phyloP scores from a whole-genome alignment of 2,888 invertebrate species.

The Drosophila kanekoi region DNA sequence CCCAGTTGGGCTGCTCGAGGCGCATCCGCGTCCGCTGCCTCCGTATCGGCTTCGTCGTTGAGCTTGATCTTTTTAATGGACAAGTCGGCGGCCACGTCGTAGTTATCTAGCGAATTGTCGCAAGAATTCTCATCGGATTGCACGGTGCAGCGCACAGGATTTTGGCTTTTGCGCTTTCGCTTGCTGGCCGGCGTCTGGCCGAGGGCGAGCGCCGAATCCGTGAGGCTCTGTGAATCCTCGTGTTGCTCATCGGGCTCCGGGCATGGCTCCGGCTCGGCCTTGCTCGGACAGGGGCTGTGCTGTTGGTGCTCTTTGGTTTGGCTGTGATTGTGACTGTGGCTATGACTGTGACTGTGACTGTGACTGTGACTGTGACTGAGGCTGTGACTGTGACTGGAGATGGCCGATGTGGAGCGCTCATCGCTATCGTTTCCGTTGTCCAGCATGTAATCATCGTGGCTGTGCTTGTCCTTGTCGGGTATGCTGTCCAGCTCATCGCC shows the following conservation, averaged over 20 bases:
- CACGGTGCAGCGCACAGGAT: constrained; percentile 92
- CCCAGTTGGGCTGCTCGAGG: constrained; percentile 7
- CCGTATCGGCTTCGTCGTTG: constrained; percentile 25
- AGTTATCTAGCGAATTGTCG: constrained; percentile 83
- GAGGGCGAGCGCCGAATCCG: constrained; percentile 53
- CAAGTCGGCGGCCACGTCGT: constrained; percentile 82
- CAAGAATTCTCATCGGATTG: constrained; percentile 83
- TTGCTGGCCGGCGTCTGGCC: constrained; percentile 87
- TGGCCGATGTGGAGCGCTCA: constrained; percentile 77
- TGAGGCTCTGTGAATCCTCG: constrained; percentile 87
- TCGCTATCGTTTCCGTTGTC: constrained; percentile 77
- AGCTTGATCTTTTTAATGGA: constrained; percentile 78
- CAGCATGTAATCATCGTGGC: constrained; percentile 81
- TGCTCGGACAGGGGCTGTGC: constrained; percentile 29
- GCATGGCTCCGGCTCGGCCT: constrained; percentile 40
- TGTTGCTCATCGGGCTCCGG: constrained; percentile 86
- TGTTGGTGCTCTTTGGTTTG: constrained; percentile 81
- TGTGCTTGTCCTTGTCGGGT: constrained; percentile 85
- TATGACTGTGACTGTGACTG: constrained; percentile 28
- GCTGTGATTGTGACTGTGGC: constrained; percentile 36
- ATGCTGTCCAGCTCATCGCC: constrained; percentile 90
- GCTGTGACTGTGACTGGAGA: constrained; percentile 86
- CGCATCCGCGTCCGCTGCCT: background rate
- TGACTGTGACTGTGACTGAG: constrained; percentile 85
- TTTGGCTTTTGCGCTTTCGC: constrained; percentile 94